Conservation (phyloP, 2,888 invertebrate species). For the Dynastes hyllus region DNA sequence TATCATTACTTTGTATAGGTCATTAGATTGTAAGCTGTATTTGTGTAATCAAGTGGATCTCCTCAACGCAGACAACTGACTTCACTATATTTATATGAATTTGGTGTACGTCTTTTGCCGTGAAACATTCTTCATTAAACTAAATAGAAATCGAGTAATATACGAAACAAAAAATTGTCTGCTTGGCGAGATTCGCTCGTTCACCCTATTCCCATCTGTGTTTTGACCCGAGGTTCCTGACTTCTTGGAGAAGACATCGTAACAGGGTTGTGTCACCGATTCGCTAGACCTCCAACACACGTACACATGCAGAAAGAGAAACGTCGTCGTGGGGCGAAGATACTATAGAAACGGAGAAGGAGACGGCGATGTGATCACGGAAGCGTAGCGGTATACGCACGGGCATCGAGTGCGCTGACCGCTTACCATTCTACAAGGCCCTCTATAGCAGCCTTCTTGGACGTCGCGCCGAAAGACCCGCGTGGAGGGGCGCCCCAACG, state of each 20-base stretch:
- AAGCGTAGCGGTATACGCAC: slow-evolving; percentile 56
- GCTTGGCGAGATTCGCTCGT: not conserved
- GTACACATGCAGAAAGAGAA: not conserved
- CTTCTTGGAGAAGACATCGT: slow-evolving; percentile 41
- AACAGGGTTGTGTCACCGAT: slow-evolving; percentile 34
- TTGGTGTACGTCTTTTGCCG: no score
- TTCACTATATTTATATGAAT: no score
- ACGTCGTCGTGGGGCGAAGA: slow-evolving; percentile 10
- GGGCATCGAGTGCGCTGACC: slow-evolving; percentile 58
- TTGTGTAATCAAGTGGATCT: no score
- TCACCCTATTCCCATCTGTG: slow-evolving; percentile 23
- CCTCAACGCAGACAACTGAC: no score
- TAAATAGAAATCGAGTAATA: not conserved
- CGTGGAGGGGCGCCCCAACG: slow-evolving; percentile 54
- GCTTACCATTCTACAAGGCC: slow-evolving; percentile 52
- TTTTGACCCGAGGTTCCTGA: slow-evolving; percentile 47
- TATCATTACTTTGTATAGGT: no score
- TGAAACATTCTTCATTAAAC: not conserved
- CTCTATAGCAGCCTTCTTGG: slow-evolving; percentile 48
- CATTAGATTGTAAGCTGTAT: no score
- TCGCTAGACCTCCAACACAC: slow-evolving; percentile 3
- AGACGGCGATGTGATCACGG: slow-evolving; percentile 54
- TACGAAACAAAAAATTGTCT: slow-evolving; percentile 18
- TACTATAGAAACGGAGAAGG: slow-evolving; percentile 10
- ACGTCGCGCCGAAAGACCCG: slow-evolving; percentile 49